Conservation (phyloP, 2,113 vertebrate species). For the Pseudorectes ferrugineus region DNA sequence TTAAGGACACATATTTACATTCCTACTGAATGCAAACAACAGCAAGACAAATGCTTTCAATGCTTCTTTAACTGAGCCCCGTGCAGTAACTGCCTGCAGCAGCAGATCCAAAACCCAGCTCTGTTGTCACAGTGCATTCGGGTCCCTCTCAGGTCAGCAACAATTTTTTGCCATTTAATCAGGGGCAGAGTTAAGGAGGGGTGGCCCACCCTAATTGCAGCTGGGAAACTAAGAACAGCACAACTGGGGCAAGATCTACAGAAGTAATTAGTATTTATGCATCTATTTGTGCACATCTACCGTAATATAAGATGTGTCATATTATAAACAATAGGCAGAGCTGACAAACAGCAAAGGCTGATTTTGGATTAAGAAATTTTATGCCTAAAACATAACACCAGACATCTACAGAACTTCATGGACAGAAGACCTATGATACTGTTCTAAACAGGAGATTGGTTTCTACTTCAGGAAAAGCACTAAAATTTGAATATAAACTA, state of each 20-base stretch:
- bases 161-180: background rate
- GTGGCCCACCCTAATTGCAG: background rate
- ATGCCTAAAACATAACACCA: background rate
- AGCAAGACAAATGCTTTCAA: background rate
- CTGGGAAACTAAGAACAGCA: background rate
- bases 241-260: background rate
- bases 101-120: background rate
- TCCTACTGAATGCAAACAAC: background rate
- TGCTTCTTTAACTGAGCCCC: background rate
- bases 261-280: background rate
- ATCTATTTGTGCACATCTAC: background rate
- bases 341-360: background rate
- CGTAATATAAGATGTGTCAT: accelerated
- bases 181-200: background rate
- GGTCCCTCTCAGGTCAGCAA: background rate
- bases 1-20: constrained; percentile 49
- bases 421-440: background rate
- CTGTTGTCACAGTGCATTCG: background rate
- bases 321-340: background rate
- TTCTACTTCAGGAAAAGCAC: background rate
- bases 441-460: background rate
- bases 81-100: background rate
- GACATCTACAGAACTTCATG: background rate
- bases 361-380: background rate
- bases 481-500: background rate